phyloP scores from a whole-genome alignment of 2,113 vertebrate species.

The Promerops cafer region DNA sequence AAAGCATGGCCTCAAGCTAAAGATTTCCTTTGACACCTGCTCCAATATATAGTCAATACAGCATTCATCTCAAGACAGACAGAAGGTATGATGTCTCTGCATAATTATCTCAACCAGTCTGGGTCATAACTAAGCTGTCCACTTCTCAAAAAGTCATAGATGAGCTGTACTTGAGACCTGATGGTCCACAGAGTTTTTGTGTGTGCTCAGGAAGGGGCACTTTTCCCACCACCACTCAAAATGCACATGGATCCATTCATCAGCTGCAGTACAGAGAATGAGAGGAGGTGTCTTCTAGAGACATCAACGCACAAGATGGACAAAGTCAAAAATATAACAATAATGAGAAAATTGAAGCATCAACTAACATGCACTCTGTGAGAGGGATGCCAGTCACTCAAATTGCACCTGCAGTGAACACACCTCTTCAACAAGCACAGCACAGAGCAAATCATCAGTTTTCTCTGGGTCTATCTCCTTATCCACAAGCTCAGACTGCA shows the following conservation, averaged over 20 bases:
- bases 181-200: not conserved
- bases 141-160: not conserved
- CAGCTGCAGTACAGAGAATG: not conserved
- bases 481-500: not conserved
- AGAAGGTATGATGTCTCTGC: not conserved
- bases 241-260: not conserved
- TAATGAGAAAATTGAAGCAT: not conserved
- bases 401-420: not conserved
- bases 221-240: not conserved
- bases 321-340: not conserved
- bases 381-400: not conserved
- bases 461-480: not conserved
- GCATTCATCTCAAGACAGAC: not conserved
- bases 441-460: not conserved
- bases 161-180: not conserved
- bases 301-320: not conserved
- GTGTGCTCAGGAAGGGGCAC: not conserved
- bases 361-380: fast-evolving
- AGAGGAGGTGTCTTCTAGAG: not conserved
- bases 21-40: not conserved
- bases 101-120: not conserved
- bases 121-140: not conserved
- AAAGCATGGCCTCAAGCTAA: not conserved
- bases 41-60: not conserved
- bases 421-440: not conserved